Evolutionary conservation across 2,113 vertebrate species (phyloP).

Genomic region (Gobiocypris rarus): DNA sequence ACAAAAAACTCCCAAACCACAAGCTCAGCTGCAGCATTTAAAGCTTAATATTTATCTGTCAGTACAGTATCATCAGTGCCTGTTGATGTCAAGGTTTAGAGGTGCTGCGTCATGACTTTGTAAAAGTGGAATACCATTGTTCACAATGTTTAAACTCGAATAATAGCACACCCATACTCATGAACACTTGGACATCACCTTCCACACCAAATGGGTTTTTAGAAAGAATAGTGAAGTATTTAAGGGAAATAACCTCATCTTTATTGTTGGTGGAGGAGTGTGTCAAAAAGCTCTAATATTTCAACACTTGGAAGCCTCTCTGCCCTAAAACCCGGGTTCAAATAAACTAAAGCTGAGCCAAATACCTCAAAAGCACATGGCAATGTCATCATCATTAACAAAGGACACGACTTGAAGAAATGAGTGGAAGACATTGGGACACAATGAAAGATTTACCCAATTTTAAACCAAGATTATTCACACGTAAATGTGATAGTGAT

Average conservation of each 20-base stretch:
- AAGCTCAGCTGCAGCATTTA: not conserved
- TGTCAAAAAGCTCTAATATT: slow-evolving; percentile 57
- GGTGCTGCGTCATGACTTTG: not conserved
- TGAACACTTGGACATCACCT: not conserved
- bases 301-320: slow-evolving; percentile 55
- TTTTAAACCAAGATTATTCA: slow-evolving; percentile 31
- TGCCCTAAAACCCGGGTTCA: slow-evolving; percentile 61
- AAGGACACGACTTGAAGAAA: slow-evolving; percentile 31
- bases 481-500: slow-evolving; percentile 22
- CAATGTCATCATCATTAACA: slow-evolving; percentile 67
- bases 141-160: no score
- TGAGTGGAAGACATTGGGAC: slow-evolving; percentile 37
- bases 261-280: slow-evolving; percentile 53
- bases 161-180: not conserved
- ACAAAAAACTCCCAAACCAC: not conserved
- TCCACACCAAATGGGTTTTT: not conserved
- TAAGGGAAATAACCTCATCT: slow-evolving; percentile 33
- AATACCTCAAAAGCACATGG: slow-evolving; percentile 61
- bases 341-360: slow-evolving; percentile 59
- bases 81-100: not conserved
- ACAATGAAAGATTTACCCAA: slow-evolving; percentile 35
- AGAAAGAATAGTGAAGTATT: not conserved
- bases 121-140: not conserved
- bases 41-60: no score
- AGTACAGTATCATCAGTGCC: not conserved